Percentiles rank a stretch among this genome's conserved stretches.
These are phyloP conservation scores for Oncorhynchus tshawytscha DNA, from an alignment of 2,113 vertebrate genomes.

Conservation along the genomic window DNA sequence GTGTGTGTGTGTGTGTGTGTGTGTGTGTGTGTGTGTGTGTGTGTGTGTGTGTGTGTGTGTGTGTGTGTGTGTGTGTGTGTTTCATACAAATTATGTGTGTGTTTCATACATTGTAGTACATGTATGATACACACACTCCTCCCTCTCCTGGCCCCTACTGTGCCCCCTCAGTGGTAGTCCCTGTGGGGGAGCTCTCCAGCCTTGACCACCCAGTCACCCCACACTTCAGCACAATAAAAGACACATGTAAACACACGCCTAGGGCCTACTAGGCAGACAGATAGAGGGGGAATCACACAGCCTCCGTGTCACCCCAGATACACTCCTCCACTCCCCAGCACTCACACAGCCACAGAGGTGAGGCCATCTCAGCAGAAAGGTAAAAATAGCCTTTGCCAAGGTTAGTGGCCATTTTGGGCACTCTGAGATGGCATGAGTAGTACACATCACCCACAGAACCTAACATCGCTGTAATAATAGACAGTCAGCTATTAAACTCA, in stretches of 20 bases:
- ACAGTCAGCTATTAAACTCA: neutral
- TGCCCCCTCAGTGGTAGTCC: constrained; percentile 42
- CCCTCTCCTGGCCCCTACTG: constrained; percentile 6
- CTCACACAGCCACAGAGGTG: constrained; percentile 5
- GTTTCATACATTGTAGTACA: neutral
- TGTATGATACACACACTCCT: constrained; percentile 11
- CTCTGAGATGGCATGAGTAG: neutral
- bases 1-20: neutral
- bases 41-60: too few relatives aligned
- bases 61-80: too few relatives aligned
- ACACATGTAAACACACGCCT: constrained; percentile 25
- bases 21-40: neutral
- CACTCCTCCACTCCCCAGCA: constrained; percentile 36
- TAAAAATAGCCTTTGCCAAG: neutral
- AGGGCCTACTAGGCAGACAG: constrained; percentile 30
- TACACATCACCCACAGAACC: neutral
- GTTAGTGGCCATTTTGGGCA: neutral
- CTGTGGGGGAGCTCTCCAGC: constrained; percentile 41
- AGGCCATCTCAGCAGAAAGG: neutral
- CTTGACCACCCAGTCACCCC: constrained; percentile 63
- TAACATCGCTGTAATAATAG: neutral
- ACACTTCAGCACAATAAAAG: constrained; percentile 37
- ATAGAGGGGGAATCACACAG: constrained; percentile 18
- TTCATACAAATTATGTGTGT: neutral
- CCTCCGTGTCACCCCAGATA: constrained; percentile 31